Evolutionary conservation across 1,140 invertebrate species (phyloP), one percentile per base, ranked within the genome.

Genomic region (Ceratina japonica): DNA sequence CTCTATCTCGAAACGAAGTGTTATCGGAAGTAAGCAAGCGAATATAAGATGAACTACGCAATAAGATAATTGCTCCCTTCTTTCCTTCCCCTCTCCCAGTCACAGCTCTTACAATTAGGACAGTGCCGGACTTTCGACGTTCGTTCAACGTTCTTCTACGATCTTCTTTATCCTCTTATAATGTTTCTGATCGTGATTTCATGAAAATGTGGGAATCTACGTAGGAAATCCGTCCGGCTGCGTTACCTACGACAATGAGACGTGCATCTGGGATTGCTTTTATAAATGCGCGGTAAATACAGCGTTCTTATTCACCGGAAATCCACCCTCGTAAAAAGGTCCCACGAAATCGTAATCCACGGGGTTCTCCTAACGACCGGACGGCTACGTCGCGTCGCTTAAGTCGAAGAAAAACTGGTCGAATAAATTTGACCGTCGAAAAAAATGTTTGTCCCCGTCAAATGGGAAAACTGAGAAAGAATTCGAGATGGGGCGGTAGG

Each of bases 361-460:
- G 13, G 27, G n/a, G 16, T 56, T 75, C 51, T 0, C 7, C 37
- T 13, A 27, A 49, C 49, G 24, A 61, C 27, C 1, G 10, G 31
- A 31, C 15, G 22, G 37, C 37, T 44, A 44, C 37, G 37, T 16
- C 44, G 0, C 2, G 16, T 7, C 68, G 68, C 54, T 72, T 27
- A 49, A 71, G 49, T 56, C 59, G 51, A 54, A 24, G 75, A 71
- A 49, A 44, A 77, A 72, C 37, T 63, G 44, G 27, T 37, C n/a
- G 20, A 27, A 72, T 78, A 78, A 71, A 78, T 63, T 71, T 37
- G 18, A 18, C 15, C 56, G 64, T 16, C 7, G 44, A 31, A 16
- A 62, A 62, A 62, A 44, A 62, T 37, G 44, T 59, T 76, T 61
- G 65, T 44, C 51, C 24, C n/a, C 2, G 22, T 44, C 37, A 44